A percentile compares a stretch with the other conserved stretches of the same genome.
phyloP scores from a whole-genome alignment of 2,888 invertebrate species.

The Drosophila mimica region DNA sequence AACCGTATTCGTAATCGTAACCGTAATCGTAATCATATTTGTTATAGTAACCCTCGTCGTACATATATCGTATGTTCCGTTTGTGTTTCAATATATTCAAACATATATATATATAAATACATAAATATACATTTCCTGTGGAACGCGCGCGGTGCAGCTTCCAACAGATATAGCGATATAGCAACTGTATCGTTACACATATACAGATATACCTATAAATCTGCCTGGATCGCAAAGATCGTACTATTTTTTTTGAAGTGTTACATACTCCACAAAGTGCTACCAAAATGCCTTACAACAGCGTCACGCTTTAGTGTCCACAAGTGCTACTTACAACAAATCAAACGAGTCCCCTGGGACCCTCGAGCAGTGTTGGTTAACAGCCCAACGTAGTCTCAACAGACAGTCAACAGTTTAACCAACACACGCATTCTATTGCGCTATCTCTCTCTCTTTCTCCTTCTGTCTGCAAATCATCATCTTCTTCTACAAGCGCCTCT shows the following conservation, averaged over 20 bases:
- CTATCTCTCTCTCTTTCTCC: neutral
- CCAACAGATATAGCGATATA: slow-evolving; percentile 21
- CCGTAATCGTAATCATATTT: slow-evolving; percentile 19
- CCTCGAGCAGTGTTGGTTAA: slow-evolving; percentile 49
- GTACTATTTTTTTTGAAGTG: slow-evolving; percentile 70
- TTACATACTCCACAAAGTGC: slow-evolving; percentile 52
- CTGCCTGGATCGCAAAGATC: slow-evolving; percentile 42
- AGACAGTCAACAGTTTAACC: slow-evolving; percentile 43
- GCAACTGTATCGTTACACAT: slow-evolving; percentile 24
- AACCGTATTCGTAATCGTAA: slow-evolving; percentile 15
- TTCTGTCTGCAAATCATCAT: neutral
- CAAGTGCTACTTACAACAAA: slow-evolving; percentile 62
- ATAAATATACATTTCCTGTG: slow-evolving; percentile 18
- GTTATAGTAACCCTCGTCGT: slow-evolving; percentile 19
- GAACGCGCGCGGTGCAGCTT: slow-evolving; percentile 35
- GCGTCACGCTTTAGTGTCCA: slow-evolving; percentile 75
- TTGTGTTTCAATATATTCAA: slow-evolving; percentile 27
- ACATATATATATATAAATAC: slow-evolving; percentile 4
- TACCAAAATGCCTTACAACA: slow-evolving; percentile 73
- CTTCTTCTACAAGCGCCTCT: slow-evolving; percentile 7
- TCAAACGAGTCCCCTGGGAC: slow-evolving; percentile 22
- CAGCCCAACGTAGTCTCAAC: slow-evolving; percentile 19
- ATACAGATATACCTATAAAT: slow-evolving; percentile 24
- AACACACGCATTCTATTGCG: slow-evolving; percentile 8
- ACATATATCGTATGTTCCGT: slow-evolving; percentile 35